Evolutionary conservation across 2,113 vertebrate species (phyloP), one percentile per base, ranked within the genome.

Genomic region (Corynorhinus townsendii): DNA sequence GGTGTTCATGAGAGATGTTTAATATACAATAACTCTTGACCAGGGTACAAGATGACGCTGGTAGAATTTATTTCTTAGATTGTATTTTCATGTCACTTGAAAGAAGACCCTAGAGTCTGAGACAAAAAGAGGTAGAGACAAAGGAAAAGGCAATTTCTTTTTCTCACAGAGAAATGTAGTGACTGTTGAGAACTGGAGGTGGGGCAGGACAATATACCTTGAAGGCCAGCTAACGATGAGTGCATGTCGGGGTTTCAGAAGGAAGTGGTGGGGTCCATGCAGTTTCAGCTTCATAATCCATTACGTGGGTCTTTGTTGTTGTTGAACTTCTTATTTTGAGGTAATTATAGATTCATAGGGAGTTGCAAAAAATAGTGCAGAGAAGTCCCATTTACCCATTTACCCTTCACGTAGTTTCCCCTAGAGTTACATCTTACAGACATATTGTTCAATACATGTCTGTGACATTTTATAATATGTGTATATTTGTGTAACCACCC

Each of bases 21-120:
- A 40, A 45, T 88, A 15, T 76, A 77, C 35, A 83, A 10, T 85
- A 71, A 22, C 71, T 45, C 2, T 59, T 86, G 40, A 84, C 76
- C 26, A 62, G 22, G 24, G 40, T 80, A 45, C 47, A 62, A 52
- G 49, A 35, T 68, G 77, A 35, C 9, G 26, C 20, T 49, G 66
- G 33, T 33, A 19, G 52, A 66, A 45, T 54, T 56, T 91, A 38
- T 71, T 93, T 83, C 80, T 93, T 76, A 86, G 15, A 26, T 71
- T 26, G 5, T 45, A 7, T 59, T 69, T 16, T 69, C 38, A 24
- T 76, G 54, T 80, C n/a, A 86, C 12, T 26, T 76, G 38, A 35
- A 91, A 33, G 30, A 91, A 94, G 35, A 83, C 20, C 9, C 35
- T 92, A 77, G 68, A 49, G 16, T 89, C 62, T 96, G 64, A 95